phyloP scores from a whole-genome alignment of 1,140 invertebrate genomes.

The Dryas iulia region DNA sequence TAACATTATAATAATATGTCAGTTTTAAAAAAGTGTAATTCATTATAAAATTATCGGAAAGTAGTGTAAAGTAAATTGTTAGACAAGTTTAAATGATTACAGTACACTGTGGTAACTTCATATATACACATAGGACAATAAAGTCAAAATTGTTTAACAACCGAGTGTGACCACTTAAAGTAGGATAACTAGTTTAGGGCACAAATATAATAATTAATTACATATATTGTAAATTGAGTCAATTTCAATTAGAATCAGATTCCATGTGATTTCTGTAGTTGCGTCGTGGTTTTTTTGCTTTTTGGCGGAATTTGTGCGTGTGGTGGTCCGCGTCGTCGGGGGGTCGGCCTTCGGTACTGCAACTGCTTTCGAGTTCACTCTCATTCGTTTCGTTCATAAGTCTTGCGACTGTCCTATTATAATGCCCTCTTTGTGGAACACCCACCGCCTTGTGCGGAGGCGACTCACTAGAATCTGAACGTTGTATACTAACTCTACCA shows the following conservation, averaged over 20 bases:
- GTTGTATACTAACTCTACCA: constrained; percentile 47
- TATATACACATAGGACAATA: neutral
- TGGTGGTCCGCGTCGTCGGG: constrained; percentile 77
- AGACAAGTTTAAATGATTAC: neutral
- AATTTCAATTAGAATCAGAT: constrained; percentile 81
- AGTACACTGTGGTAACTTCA: neutral
- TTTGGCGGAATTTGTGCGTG: constrained; percentile 75
- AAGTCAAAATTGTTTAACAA: neutral
- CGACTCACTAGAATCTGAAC: constrained; percentile 67
- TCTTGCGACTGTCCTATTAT: constrained; percentile 62
- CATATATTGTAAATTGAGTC: constrained; percentile 25
- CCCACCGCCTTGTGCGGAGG: constrained; percentile 59
- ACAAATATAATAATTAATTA: constrained; percentile 23
- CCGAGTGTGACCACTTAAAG: constrained; percentile 35
- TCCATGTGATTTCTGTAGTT: constrained; percentile 81
- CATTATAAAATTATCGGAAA: neutral
- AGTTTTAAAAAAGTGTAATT: too few relatives aligned
- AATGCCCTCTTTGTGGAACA: constrained; percentile 47
- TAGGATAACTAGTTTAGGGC: constrained; percentile 31
- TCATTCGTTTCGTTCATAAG: constrained; percentile 77
- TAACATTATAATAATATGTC: too few relatives aligned
- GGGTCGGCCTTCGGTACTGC: constrained; percentile 65
- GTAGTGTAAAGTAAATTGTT: neutral
- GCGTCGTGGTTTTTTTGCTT: constrained; percentile 78
- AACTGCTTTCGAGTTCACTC: constrained; percentile 75